Base-by-base conservation (phyloP, 64 coral and sea anemone genomes). In the Catalaphyllia jardinei region DNA sequence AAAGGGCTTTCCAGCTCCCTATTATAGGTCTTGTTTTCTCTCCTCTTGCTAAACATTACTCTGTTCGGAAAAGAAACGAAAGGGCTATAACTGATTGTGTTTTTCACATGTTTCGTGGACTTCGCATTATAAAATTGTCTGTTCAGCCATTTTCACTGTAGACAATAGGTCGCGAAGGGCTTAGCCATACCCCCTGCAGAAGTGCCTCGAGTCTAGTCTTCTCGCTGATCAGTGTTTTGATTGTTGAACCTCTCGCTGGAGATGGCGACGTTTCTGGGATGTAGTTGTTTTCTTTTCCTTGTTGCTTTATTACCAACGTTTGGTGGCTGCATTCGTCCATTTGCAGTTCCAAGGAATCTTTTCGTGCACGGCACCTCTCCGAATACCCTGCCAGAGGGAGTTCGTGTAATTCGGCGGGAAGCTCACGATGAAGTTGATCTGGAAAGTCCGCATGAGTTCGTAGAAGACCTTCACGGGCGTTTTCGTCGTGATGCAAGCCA, bases 261-360 rank as follows among this genome's bases (percentile, higher is more conserved):
- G 24, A 82, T 64, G 59, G 60, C 30, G 59, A 18, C 29, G 20
- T 31, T 29, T 67, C 22, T 29, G 2, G 24, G 20, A 20, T 0
- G 46, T 85, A 50, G 39, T 15, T 67, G 65, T 71, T 71, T 7
- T 50, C 62, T 85, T 13, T 25, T 85, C 20, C 35, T 85, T 20
- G 63, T 65, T 13, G 33, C 39, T 19, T 71, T 85, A 18, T 30
- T 85, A 2, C 81, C 81, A 42, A 71, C 63, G 31, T 51, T 85
- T 69, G 63, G 35, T 28, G 71, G 39, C 67, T 71, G 63, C 35
- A 71, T 71, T 85, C 81, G 79, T 27, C 89, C 89, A n/a, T 92
- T 92, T 52, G 35, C 60, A 52, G 85, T 87, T 42, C 90, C 90
- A 31, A 92, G 4, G 35, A 92, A 79, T 62, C 72, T 92, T 51